A percentile compares a stretch with the other conserved stretches of the same genome.
Conservation (phyloP, 2,888 invertebrate genomes). For the Junonia oenone region DNA sequence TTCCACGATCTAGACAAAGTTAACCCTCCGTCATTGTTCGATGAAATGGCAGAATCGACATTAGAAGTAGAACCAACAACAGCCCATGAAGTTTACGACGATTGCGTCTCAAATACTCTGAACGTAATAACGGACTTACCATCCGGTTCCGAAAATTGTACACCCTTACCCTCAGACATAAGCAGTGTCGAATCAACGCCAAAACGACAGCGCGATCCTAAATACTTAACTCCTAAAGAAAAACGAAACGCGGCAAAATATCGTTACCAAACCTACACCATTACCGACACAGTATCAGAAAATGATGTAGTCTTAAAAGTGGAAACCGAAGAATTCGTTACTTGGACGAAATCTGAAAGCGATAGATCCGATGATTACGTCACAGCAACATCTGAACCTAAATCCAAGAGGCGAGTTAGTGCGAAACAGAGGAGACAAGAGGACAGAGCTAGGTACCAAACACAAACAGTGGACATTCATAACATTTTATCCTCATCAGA, state of each 20-base stretch:
- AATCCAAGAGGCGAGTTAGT: slow-evolving; percentile 66
- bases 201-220: slow-evolving; percentile 75
- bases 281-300: slow-evolving; percentile 76
- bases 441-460: slow-evolving; percentile 85
- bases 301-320: slow-evolving; percentile 48
- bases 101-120: slow-evolving; percentile 77
- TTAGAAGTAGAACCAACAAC: slow-evolving; percentile 67
- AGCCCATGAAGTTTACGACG: slow-evolving; percentile 81
- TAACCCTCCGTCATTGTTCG: slow-evolving; percentile 85
- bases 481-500: slow-evolving; percentile 43
- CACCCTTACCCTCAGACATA: slow-evolving; percentile 84
- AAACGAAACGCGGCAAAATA: slow-evolving; percentile 87
- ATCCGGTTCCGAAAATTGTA: slow-evolving; percentile 76
- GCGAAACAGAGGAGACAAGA: slow-evolving; percentile 83
- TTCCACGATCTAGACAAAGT: slow-evolving; percentile 83
- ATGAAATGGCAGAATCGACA: slow-evolving; percentile 84
- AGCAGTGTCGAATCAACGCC: slow-evolving; percentile 89
- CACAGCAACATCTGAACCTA: slow-evolving; percentile 52
- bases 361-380: slow-evolving; percentile 62
- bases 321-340: slow-evolving; percentile 57
- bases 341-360: slow-evolving; percentile 70
- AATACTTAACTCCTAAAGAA: slow-evolving; percentile 86
- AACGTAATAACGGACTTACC: slow-evolving; percentile 79
- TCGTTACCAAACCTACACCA: slow-evolving; percentile 90
- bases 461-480: slow-evolving; percentile 76